phyloP scores from a whole-genome alignment of 92 coral and sea anemone species.

The Galaxea fascicularis region DNA sequence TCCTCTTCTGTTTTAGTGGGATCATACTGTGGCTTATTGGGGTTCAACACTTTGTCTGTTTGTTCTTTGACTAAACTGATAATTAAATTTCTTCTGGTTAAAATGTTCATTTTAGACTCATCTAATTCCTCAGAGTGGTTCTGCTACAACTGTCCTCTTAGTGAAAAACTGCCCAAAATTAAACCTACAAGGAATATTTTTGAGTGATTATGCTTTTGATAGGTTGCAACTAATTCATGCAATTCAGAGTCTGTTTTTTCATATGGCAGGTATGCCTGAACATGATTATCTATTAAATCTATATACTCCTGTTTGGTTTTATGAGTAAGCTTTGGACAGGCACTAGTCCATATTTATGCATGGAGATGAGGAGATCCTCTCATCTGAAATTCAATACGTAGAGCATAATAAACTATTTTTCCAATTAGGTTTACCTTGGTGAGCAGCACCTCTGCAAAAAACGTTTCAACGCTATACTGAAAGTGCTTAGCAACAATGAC shows the following conservation, averaged over 20 bases:
- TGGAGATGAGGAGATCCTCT: conserved; percentile 70
- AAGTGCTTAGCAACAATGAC: conserved; percentile 64
- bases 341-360: conserved; percentile 66
- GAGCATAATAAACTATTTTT: conserved; percentile 63
- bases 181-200: conserved; percentile 53
- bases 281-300: conserved; percentile 66
- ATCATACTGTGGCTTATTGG: conserved; percentile 13
- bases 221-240: conserved; percentile 51
- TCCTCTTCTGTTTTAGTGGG: conserved; percentile 38
- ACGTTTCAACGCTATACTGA: conserved; percentile 60
- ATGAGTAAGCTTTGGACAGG: conserved; percentile 44
- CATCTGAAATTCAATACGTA: conserved; percentile 62
- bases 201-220: conserved; percentile 48
- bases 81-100: conserved; percentile 20
- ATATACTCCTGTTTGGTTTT: conserved; percentile 54
- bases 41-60: not conserved
- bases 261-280: conserved; percentile 59
- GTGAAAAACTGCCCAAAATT: too few species aligned
- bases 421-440: conserved; percentile 56
- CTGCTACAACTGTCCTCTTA: conserved; percentile 60
- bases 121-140: conserved; percentile 45
- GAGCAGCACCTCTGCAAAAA: conserved; percentile 52
- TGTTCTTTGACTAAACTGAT: conserved; percentile 8
- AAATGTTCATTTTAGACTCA: conserved; percentile 1
- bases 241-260: conserved; percentile 40